A percentile compares a stretch with the other conserved stretches of the same genome.
Evolutionary conservation across 2,797 vertebrate species (phyloP).

Genomic region (Taeniopygia guttata): DNA sequence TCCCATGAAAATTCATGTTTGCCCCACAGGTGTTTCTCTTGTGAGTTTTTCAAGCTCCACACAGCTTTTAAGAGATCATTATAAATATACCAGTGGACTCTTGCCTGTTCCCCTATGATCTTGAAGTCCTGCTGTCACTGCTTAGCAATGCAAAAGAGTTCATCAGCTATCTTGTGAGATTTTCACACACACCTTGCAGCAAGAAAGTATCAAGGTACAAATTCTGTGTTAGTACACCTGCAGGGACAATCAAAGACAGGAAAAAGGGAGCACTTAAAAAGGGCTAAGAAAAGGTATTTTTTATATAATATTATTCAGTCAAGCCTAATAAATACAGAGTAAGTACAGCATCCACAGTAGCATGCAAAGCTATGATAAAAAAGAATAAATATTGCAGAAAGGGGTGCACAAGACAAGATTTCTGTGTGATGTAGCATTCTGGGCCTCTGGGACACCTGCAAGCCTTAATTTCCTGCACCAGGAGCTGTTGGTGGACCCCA

Average conservation of each 20-base stretch:
- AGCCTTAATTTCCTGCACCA: not conserved
- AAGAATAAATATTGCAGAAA: not conserved
- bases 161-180: not conserved
- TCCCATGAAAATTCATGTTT: not conserved
- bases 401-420: fast-evolving
- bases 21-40: not conserved
- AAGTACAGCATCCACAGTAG: not conserved
- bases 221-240: not conserved
- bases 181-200: not conserved
- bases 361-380: not conserved
- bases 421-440: not conserved
- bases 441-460: not conserved
- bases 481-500: not conserved
- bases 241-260: not conserved
- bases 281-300: not conserved
- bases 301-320: not conserved
- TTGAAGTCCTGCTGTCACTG: not conserved
- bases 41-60: not conserved
- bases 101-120: not conserved
- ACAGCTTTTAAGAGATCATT: not conserved
- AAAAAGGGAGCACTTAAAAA: not conserved
- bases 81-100: not conserved
- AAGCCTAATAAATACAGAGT: not conserved
- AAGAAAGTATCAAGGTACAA: not conserved
- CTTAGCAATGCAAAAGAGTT: not conserved